A percentile compares a stretch with the other conserved stretches of the same genome.
These are phyloP conservation scores for Steromphala cineraria DNA, from an alignment of 2,888 invertebrate species.

Conservation along the genomic window DNA sequence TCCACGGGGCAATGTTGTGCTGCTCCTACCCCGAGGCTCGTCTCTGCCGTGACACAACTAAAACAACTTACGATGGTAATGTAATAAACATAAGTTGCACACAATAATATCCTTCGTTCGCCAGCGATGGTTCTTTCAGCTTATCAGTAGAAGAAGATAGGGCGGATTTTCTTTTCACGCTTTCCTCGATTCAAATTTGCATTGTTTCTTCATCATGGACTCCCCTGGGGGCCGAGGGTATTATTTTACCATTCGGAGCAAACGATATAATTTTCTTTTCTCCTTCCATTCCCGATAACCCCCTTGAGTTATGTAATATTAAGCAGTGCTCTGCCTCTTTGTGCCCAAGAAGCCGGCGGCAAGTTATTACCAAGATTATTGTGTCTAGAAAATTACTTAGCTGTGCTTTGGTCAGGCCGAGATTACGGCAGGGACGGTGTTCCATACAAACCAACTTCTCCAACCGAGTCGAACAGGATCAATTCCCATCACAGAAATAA, in stretches of 20 bases:
- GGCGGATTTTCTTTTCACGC: conserved; percentile 15
- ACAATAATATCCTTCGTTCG: neutral
- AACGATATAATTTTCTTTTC: conserved; percentile 28
- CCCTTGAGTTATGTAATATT: conserved; percentile 23
- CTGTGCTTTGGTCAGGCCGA: conserved; percentile 1
- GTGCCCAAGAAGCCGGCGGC: neutral
- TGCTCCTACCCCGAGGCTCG: neutral
- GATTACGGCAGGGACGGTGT: neutral
- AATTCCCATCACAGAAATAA: conserved; percentile 10
- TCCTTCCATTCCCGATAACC: conserved; percentile 4
- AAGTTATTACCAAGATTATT: conserved; percentile 17
- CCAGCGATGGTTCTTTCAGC: neutral
- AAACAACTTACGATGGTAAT: conserved; percentile 16
- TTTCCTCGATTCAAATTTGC: conserved; percentile 19
- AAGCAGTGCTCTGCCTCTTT: conserved; percentile 2
- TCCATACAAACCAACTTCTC: conserved; percentile 10
- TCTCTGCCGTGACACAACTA: neutral
- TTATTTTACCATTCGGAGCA: conserved; percentile 19
- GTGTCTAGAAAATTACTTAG: conserved; percentile 21
- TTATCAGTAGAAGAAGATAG: conserved; percentile 3
- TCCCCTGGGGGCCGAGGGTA: neutral
- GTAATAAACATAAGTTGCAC: conserved; percentile 13
- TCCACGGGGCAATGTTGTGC: neutral
- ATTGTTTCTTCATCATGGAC: conserved; percentile 17
- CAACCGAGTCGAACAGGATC: neutral